phyloP scores from a whole-genome alignment of 2,888 invertebrate genomes.

The Campoplex capitator region DNA sequence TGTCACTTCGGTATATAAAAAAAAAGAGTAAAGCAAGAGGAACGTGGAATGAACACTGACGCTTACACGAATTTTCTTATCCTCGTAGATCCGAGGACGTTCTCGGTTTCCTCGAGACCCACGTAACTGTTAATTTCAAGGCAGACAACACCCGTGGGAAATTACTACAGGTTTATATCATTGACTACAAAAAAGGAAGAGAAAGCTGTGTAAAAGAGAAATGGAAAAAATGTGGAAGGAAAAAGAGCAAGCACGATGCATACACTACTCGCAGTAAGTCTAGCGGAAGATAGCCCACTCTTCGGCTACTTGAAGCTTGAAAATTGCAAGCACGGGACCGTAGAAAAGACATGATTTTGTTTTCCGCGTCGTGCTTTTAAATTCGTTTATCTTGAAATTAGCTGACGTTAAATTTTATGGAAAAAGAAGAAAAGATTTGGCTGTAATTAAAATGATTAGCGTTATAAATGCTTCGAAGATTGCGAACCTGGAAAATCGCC shows the following conservation, averaged over 20 bases:
- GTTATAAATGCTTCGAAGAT: neutral
- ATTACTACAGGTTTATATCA: constrained; percentile 78
- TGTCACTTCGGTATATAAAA: neutral
- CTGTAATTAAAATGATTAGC: constrained; percentile 4
- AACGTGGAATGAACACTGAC: constrained; percentile 33
- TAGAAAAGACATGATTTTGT: constrained; percentile 33
- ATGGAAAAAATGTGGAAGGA: constrained; percentile 38
- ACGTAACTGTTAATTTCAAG: constrained; percentile 76
- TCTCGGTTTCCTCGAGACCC: constrained; percentile 64
- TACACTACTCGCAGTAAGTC: constrained; percentile 43
- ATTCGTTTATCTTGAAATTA: constrained; percentile 22
- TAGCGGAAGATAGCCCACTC: constrained; percentile 59
- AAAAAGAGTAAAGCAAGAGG: neutral
- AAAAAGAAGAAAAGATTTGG: neutral
- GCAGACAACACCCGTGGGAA: constrained; percentile 79
- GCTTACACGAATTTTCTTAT: constrained; percentile 48
- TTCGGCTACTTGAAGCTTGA: constrained; percentile 25
- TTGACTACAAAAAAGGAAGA: constrained; percentile 73
- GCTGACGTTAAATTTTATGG: neutral
- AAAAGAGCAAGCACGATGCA: constrained; percentile 24
- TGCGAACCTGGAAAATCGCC: neutral
- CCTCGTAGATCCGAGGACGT: constrained; percentile 32
- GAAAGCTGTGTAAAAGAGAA: constrained; percentile 49
- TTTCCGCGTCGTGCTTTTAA: neutral
- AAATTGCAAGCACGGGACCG: constrained; percentile 31